Percentiles rank a stretch among this genome's conserved stretches.
Conservation (phyloP, 2,888 invertebrate genomes). For the Caenorhabditis angaria region DNA sequence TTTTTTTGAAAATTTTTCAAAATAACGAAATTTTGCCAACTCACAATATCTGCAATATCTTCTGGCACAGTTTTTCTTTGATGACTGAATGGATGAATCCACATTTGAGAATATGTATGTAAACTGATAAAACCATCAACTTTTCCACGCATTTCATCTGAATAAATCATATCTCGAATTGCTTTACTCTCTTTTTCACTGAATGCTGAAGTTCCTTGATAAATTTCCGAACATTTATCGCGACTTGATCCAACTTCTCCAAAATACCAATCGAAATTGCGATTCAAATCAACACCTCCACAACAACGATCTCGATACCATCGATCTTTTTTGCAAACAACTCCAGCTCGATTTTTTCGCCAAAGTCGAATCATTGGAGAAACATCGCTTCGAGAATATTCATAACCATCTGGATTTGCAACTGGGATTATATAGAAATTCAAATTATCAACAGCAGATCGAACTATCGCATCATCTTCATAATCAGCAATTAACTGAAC, state of each 20-base stretch:
- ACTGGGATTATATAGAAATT: conserved; percentile 68
- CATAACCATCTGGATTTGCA: conserved; percentile 68
- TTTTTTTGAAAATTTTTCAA: too few species aligned
- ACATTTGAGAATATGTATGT: conserved; percentile 71
- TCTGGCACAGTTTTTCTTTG: conserved; percentile 61
- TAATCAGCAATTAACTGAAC: conserved; percentile 65
- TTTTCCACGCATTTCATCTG: conserved; percentile 63
- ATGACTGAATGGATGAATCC: conserved; percentile 72
- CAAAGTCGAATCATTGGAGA: conserved; percentile 69
- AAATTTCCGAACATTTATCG: conserved; percentile 71
- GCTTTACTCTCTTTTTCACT: conserved; percentile 70
- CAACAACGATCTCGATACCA: conserved; percentile 70
- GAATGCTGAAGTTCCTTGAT: conserved; percentile 66
- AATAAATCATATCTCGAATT: conserved; percentile 66
- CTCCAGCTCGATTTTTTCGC: conserved; percentile 66
- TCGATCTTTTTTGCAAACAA: conserved; percentile 66
- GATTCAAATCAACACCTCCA: conserved; percentile 70
- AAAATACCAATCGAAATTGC: conserved; percentile 70
- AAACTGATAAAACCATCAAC: conserved; percentile 71
- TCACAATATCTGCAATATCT: conserved; percentile 69
- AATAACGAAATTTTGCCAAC: neutral
- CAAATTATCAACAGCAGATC: conserved; percentile 46
- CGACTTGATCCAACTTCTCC: conserved; percentile 64
- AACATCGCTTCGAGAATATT: conserved; percentile 65
- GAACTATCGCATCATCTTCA: conserved; percentile 46